Evolutionary conservation across 2,113 vertebrate genomes (phyloP).

Genomic region (Tupaia tana): DNA sequence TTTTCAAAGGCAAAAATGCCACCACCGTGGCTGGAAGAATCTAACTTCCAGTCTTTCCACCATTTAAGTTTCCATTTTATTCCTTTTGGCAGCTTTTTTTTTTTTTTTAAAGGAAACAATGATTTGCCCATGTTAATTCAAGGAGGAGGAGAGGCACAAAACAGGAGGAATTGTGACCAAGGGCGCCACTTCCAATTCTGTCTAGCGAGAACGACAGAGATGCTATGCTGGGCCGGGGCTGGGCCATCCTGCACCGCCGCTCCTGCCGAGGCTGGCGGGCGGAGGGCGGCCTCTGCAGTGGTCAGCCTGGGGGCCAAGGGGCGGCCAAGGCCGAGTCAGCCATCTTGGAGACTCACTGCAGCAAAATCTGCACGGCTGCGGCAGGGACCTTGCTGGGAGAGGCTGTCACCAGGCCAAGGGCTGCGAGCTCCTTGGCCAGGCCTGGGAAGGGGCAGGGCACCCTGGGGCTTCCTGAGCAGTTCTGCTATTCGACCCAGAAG

Average conservation of each 20-base stretch:
- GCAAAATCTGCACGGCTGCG: slow-evolving; percentile 59
- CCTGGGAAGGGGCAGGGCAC: too few species aligned
- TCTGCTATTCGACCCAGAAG: not conserved
- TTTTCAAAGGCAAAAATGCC: slow-evolving; percentile 66
- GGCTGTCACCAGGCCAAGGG: not conserved
- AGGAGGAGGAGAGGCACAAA: not conserved
- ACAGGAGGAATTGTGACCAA: not conserved
- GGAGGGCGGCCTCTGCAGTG: slow-evolving; percentile 25
- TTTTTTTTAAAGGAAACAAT: not conserved
- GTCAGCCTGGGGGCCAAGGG: slow-evolving; percentile 60
- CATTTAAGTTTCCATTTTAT: not conserved
- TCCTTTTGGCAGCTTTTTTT: slow-evolving; percentile 20
- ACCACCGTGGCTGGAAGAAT: not conserved
- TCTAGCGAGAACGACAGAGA: not conserved
- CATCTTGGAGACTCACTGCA: slow-evolving; percentile 81
- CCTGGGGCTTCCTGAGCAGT: not conserved
- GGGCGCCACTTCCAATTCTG: not conserved
- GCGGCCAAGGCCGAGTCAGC: slow-evolving; percentile 70
- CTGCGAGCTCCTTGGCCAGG: not conserved
- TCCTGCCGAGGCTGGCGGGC: not conserved
- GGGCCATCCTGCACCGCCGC: not conserved
- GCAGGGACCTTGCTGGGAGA: slow-evolving; percentile 42
- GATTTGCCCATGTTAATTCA: slow-evolving; percentile 11
- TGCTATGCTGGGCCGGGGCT: too few species aligned
- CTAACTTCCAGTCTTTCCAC: not conserved